A percentile compares a stretch with the other conserved stretches of the same genome.
phyloP scores from a whole-genome alignment of 2,888 invertebrate genomes.

The Melanargia galathea region DNA sequence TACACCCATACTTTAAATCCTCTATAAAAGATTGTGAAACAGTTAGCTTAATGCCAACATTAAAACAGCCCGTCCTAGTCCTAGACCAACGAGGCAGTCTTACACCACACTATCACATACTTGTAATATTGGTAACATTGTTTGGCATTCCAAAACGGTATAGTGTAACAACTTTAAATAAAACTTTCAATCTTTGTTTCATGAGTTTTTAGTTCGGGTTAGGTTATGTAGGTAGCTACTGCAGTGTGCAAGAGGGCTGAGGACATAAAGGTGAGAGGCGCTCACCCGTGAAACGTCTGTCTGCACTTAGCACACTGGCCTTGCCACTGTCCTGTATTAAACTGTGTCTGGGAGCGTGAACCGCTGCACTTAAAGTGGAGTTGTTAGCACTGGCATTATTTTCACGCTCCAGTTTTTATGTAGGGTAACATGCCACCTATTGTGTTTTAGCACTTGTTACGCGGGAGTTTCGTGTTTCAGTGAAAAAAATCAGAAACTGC shows the following conservation, averaged over 20 bases:
- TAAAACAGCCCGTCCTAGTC: no score
- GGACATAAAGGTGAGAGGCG: slow-evolving; percentile 1
- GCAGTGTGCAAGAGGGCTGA: not conserved
- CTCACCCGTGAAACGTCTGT: not conserved
- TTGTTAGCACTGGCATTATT: not conserved
- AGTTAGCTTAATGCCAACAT: no score
- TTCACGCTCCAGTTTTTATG: slow-evolving; percentile 2
- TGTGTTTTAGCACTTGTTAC: not conserved
- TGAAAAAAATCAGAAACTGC: not conserved
- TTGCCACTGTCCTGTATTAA: not conserved
- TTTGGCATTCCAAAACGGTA: no score
- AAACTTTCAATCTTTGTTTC: no score
- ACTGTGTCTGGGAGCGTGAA: not conserved
- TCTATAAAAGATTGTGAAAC: no score
- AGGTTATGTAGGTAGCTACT: not conserved
- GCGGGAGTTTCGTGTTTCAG: not conserved
- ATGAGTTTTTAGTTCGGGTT: not conserved
- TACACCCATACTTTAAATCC: no score
- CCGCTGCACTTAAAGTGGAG: not conserved
- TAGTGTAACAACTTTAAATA: no score
- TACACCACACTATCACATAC: no score
- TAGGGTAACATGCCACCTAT: slow-evolving; percentile 10
- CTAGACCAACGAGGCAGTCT: no score
- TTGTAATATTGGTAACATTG: no score
- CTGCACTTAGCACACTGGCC: slow-evolving; percentile 12